These are phyloP conservation scores for Pangasius macronema DNA, from an alignment of 2,797 vertebrate species.

Conservation along the genomic window DNA sequence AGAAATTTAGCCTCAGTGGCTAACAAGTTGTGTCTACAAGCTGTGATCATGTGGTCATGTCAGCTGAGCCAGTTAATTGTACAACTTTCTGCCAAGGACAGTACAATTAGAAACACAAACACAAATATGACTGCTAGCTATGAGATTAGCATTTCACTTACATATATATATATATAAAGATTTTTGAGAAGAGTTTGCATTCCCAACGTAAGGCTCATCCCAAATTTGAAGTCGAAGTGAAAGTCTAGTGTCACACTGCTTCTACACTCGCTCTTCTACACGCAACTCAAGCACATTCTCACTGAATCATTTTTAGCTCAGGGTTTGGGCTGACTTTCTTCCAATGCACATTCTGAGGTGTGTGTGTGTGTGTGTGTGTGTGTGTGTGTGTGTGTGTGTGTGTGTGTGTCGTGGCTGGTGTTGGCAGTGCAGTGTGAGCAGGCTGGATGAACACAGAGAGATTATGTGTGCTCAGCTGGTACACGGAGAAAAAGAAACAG, in stretches of 20 bases:
- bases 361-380: slow-evolving; percentile 8
- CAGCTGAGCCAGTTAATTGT: too few species aligned
- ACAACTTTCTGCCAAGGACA: too few species aligned
- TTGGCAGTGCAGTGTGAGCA: slow-evolving; percentile 68
- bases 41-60: too few species aligned
- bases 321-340: background rate
- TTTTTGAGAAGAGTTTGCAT: background rate
- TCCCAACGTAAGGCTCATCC: background rate
- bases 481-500: slow-evolving; percentile 61
- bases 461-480: slow-evolving; percentile 69
- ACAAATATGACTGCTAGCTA: too few species aligned
- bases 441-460: slow-evolving; percentile 68
- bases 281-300: background rate
- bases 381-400: slow-evolving; percentile 9
- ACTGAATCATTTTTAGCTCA: slow-evolving; percentile 3
- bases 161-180: background rate
- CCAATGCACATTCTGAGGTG: background rate
- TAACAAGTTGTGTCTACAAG: too few species aligned
- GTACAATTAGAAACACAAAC: too few species aligned
- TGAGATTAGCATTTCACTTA: too few species aligned
- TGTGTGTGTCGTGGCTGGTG: slow-evolving; percentile 52
- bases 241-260: background rate
- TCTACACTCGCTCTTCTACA: background rate
- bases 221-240: background rate
- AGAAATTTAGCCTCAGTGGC: background rate